These are phyloP conservation scores for Tromatobia lineatoria DNA, from an alignment of 2,888 invertebrate species.

Conservation along the genomic window DNA sequence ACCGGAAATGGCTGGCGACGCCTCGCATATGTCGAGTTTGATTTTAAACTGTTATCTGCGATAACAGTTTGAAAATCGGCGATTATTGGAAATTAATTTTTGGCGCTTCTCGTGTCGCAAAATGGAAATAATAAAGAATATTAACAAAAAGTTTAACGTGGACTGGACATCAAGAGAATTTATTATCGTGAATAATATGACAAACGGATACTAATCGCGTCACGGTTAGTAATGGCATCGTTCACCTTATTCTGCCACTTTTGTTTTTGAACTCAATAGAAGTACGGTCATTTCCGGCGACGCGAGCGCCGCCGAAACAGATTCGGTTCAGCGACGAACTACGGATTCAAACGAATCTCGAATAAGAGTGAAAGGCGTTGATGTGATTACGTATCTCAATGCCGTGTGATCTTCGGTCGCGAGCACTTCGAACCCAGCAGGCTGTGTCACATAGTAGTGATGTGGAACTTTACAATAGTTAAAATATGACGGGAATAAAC, in stretches of 20 bases:
- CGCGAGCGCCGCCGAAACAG: background rate
- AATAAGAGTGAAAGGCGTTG: background rate
- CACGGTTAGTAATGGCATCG: too few species aligned
- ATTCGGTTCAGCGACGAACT: background rate
- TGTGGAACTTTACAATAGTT: conserved; percentile 82
- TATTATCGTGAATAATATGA: too few species aligned
- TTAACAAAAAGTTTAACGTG: too few species aligned
- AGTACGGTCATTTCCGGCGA: background rate
- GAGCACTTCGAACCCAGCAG: conserved; percentile 41
- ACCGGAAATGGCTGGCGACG: too few species aligned
- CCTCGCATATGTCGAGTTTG: too few species aligned
- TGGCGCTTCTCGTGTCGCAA: too few species aligned
- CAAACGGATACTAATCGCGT: too few species aligned
- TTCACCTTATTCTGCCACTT: background rate
- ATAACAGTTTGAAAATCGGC: too few species aligned
- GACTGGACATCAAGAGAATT: too few species aligned
- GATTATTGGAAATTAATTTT: too few species aligned
- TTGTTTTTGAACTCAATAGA: background rate
- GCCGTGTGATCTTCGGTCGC: conserved; percentile 46
- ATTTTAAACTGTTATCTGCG: too few species aligned
- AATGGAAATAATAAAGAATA: too few species aligned
- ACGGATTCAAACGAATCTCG: conserved; percentile 11
- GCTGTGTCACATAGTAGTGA: conserved; percentile 77
- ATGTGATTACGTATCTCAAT: conserved; percentile 52
- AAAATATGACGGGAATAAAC: conserved; percentile 81